Conservation (phyloP, 2,797 vertebrate species). For the Lindbergichthys nudifrons region DNA sequence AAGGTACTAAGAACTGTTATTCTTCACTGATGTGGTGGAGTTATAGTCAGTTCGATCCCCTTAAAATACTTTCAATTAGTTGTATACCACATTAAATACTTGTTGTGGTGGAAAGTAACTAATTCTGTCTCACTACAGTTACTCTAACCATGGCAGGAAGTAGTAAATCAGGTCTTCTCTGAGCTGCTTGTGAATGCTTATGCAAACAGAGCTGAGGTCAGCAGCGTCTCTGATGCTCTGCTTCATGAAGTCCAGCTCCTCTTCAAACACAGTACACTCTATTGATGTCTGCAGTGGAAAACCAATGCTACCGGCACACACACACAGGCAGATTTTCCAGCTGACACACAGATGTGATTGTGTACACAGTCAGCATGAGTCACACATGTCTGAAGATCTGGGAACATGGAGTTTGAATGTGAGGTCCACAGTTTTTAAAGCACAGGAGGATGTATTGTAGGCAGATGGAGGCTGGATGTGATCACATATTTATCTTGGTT, state of each 20-base stretch:
- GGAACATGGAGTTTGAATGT: background rate
- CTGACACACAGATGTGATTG: background rate
- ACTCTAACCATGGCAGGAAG: too few relatives aligned
- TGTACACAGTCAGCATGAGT: slow-evolving; percentile 5
- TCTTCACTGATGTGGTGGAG: background rate
- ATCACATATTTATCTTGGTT: background rate
- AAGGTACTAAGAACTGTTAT: background rate
- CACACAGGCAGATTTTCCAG: slow-evolving; percentile 1
- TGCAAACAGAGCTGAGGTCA: slow-evolving; percentile 30
- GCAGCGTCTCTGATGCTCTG: background rate
- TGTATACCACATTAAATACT: background rate
- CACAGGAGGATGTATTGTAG: background rate
- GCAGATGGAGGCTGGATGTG: background rate
- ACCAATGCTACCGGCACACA: slow-evolving; percentile 1
- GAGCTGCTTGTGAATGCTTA: slow-evolving; percentile 18
- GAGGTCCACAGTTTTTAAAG: background rate
- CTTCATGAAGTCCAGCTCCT: background rate
- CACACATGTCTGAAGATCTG: background rate
- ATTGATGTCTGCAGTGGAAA: slow-evolving; percentile 34
- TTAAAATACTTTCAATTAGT: background rate
- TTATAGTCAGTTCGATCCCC: background rate
- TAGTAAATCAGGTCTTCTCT: background rate
- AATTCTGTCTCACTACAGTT: too few relatives aligned
- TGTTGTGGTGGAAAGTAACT: background rate
- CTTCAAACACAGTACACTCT: background rate